Evolutionary conservation across 37 sponge, comb jelly and placozoan genomes (phyloP).

Genomic region (Diacarnus erythraeanus): DNA sequence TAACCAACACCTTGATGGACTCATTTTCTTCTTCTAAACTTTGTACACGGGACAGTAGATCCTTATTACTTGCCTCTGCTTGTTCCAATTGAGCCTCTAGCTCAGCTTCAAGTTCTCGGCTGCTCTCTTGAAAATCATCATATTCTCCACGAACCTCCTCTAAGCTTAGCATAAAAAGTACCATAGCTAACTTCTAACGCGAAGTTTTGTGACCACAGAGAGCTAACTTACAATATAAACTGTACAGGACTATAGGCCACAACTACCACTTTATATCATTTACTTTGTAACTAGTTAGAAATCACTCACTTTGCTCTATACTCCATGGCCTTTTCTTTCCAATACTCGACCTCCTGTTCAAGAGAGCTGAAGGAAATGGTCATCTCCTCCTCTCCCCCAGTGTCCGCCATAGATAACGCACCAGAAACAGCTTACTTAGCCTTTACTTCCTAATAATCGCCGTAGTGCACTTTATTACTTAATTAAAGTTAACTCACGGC

Average conservation of each 20-base stretch:
- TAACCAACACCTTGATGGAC: slow-evolving; percentile 62
- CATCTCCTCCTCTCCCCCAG: slow-evolving; percentile 1
- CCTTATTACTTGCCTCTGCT: slow-evolving; percentile 73
- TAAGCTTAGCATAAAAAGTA: slow-evolving; percentile 32
- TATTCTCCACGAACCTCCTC: slow-evolving; percentile 80
- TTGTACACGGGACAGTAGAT: slow-evolving; percentile 53
- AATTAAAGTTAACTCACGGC: not conserved
- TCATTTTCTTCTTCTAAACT: slow-evolving; percentile 88
- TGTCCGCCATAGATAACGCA: not conserved
- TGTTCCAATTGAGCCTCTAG: slow-evolving; percentile 93
- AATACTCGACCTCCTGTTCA: slow-evolving; percentile 74
- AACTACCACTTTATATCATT: too few species aligned
- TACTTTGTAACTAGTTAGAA: not conserved
- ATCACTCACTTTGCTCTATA: slow-evolving; percentile 59
- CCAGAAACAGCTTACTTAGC: too few species aligned
- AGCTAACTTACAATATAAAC: too few species aligned
- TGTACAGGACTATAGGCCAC: too few species aligned
- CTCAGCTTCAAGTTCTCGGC: slow-evolving; percentile 90
- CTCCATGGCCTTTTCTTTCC: slow-evolving; percentile 78
- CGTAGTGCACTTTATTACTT: too few species aligned
- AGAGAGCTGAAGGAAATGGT: slow-evolving; percentile 3
- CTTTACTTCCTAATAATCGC: too few species aligned
- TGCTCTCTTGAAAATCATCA: slow-evolving; percentile 92
- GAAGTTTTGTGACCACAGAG: too few species aligned
- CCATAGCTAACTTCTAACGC: not conserved